These are phyloP conservation scores for Gibbula magus DNA, from an alignment of 2,888 invertebrate genomes.

Conservation along the genomic window DNA sequence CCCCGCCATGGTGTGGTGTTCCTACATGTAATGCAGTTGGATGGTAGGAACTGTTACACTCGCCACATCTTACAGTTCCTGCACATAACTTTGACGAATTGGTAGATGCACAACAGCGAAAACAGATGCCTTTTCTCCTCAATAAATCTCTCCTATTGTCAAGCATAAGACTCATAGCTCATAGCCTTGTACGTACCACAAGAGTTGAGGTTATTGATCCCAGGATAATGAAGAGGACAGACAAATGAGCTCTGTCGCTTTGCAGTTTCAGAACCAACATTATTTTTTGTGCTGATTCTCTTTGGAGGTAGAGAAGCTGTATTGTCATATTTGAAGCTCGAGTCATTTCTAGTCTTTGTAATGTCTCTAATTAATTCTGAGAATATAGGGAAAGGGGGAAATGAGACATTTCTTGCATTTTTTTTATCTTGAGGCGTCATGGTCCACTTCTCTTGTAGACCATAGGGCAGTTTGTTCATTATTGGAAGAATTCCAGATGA, in stretches of 20 bases:
- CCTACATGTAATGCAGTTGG: conserved; percentile 27
- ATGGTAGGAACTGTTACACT: conserved; percentile 34
- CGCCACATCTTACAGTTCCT: conserved; percentile 29
- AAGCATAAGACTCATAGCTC: too few relatives aligned
- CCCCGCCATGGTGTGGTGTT: not conserved
- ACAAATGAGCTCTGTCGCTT: conserved; percentile 36
- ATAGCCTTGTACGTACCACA: conserved; percentile 28
- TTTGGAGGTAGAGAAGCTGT: too few relatives aligned
- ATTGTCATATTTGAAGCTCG: too few relatives aligned
- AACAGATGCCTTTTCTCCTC: too few relatives aligned
- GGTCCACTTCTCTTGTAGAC: conserved; percentile 44
- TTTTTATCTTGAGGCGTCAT: conserved; percentile 39
- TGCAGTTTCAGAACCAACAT: too few relatives aligned
- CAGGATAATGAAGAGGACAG: conserved; percentile 23
- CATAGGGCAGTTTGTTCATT: conserved; percentile 42
- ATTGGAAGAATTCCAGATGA: conserved; percentile 42
- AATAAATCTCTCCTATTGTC: too few relatives aligned
- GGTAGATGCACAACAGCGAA: conserved; percentile 30
- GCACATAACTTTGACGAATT: conserved; percentile 31
- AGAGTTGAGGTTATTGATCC: conserved; percentile 27
- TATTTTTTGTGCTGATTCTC: too few relatives aligned
- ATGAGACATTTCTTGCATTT: conserved; percentile 29
- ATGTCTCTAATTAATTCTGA: conserved; percentile 36
- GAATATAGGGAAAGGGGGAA: conserved; percentile 44
- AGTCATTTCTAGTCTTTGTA: not conserved